Evolutionary conservation across 1,140 invertebrate genomes (phyloP), one percentile per base, ranked within the genome.

Genomic region (Orius insidiosus): DNA sequence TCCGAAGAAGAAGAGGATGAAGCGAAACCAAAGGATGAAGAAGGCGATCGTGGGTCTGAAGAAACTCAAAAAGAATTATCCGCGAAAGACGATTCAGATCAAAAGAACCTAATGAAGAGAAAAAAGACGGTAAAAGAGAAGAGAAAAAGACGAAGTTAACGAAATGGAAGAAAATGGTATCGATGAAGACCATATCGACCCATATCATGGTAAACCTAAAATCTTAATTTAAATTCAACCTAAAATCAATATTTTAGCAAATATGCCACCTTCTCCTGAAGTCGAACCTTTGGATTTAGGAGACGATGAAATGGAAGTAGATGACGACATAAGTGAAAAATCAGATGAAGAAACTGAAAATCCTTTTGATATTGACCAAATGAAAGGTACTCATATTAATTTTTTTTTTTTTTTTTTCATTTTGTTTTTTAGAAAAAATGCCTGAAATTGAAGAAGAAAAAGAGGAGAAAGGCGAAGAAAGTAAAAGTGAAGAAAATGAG

Each of bases 221-320:
- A n/a, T n/a, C 35, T 3, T 15, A n/a, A 11, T 15, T 36, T 36
- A 36, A n/a, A 36, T 36, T 36, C 9, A 3, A 15, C 14, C 35
- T 3, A 36, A 5, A 36, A 41, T 36, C 40, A 30, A 36, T 34
- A 45, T 40, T 41, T 32, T 35, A 59, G 58, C 56, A 13, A 76
- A 85, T 33, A 66, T 80, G 45, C 70, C 76, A 55, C 72, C 76
- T 50, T 67, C 75, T 35, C 76, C 77, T 1, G 83, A 88, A 58
- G 75, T 84, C 5, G 84, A 92, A 63, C 69, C 78, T 13, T 71
- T 93, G 58, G 86, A 94, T 55, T 59, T 94, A 47, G 84, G 86
- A 5, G 85, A 92, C 58, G 78, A 80, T 39, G 75, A 74, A 32
- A 58, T 64, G 11, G 62, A 68, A 40, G 62, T 67, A 24, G 64